Evolutionary conservation across 30 jellyfish, hydroid and myxozoan species (phyloP).

Genomic region (Pseudorhiza aurosa): DNA sequence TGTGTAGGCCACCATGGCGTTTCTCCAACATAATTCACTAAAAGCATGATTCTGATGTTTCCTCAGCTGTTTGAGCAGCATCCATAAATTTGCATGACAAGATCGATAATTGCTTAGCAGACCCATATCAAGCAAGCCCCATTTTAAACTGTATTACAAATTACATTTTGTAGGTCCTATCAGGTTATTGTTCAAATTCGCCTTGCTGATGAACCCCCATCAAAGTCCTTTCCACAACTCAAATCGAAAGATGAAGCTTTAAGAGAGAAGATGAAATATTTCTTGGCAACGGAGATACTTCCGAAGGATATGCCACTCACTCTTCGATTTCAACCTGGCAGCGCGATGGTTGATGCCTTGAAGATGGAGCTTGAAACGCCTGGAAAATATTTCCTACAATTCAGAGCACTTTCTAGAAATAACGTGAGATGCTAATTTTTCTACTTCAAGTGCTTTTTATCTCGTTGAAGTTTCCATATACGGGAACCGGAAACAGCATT

Average conservation of each 20-base stretch:
- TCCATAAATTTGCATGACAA: no score
- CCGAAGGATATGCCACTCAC: constrained; percentile 10
- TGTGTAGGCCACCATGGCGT: no score
- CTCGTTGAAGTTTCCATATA: no score
- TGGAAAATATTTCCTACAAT: constrained; percentile 55
- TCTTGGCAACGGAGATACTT: constrained; percentile 11
- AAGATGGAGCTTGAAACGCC: constrained; percentile 50
- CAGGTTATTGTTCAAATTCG: constrained; percentile 53
- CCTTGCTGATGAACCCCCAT: constrained; percentile 4
- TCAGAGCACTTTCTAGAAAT: constrained; percentile 43
- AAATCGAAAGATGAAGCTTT: constrained; percentile 44
- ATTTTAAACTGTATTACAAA: neutral
- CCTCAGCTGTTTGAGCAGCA: no score
- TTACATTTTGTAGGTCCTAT: constrained; percentile 31
- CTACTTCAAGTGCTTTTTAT: no score
- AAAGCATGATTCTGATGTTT: no score
- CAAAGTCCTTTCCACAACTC: constrained; percentile 18
- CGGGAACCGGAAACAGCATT: no score
- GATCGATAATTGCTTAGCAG: no score
- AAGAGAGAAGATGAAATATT: constrained; percentile 19
- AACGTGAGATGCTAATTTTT: no score
- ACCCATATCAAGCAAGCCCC: no score
- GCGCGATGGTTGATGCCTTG: constrained; percentile 27
- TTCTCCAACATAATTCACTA: no score
- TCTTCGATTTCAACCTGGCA: constrained; percentile 54